Evolutionary conservation across 1,140 invertebrate species (phyloP), one percentile per base, ranked within the genome.

Genomic region (Onthophagus taurus): DNA sequence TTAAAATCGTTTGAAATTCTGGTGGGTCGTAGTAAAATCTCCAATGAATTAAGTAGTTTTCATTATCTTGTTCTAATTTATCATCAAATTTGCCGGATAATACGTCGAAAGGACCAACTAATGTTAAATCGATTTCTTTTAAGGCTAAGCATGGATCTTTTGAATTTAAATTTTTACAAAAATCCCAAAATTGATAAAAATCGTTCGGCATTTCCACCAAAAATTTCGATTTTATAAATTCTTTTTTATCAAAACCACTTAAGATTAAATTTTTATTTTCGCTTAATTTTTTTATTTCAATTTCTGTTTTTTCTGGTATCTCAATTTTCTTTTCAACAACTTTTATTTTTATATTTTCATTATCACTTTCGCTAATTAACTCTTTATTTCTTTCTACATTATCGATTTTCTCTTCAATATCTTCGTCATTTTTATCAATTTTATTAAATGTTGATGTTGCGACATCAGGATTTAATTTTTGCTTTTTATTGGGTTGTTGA

Each of bases 1-100:
- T 78, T 19, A 89, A 61, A 31, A 89, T 64, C 8, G 84, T 85
- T 68, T 86, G 84, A 66, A 95, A 90, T 69, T 96, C 91, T 23
- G 92, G 91, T 30, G 88, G 87, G 74, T 97, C 92, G 69, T 87
- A 92, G 64, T 79, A 95, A 68, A 86, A 94, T 55, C 92, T 74
- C 82, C 87, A 94, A 61, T 95, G 89, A 23, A 78, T 63, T 49
- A 92, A 63, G 61, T 80, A 77, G 43, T 78, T 66, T n/a, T 76
- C 72, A 37, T 73, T 68, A 53, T 79, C 58, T 21, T 70, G 63
- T 37, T 74, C 58, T 55, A 13, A 5, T 20, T 19, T 21, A 42
- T 75, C 67, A 30, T 68, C 74, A 45, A 86, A 71, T 54, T 77
- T 78, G 6, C 78, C 78, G 35, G 74, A 68, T 16, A 94, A 60